Evolutionary conservation across 2,113 vertebrate genomes (phyloP).

Genomic region (Talpa occidentalis): DNA sequence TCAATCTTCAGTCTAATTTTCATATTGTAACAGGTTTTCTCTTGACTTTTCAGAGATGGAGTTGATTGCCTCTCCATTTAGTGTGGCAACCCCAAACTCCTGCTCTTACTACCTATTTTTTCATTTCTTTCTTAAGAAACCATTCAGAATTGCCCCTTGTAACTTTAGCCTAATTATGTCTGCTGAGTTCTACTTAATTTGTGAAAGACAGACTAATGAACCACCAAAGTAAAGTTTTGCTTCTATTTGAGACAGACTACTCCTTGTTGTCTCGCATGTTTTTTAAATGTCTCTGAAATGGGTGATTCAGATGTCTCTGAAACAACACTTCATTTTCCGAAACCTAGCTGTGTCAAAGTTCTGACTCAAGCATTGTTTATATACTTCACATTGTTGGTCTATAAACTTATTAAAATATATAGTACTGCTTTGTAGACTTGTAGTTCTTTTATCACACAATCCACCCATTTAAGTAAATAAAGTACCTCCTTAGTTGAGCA

Average conservation of each 20-base stretch:
- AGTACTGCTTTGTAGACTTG: not conserved
- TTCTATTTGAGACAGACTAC: not conserved
- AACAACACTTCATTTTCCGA: not conserved
- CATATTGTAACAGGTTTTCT: not conserved
- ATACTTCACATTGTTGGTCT: not conserved
- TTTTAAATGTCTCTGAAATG: not conserved
- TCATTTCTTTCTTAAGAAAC: not conserved
- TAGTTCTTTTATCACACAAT: not conserved
- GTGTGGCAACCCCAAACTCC: not conserved
- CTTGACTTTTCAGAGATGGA: not conserved
- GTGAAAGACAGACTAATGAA: not conserved
- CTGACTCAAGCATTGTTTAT: not conserved
- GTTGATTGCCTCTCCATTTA: not conserved
- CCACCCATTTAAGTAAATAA: no score
- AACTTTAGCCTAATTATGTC: not conserved
- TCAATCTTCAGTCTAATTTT: not conserved
- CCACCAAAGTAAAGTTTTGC: not conserved
- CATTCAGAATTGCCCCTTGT: not conserved
- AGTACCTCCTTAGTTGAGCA: no score
- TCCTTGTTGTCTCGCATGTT: not conserved
- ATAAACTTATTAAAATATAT: not conserved
- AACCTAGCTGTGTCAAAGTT: not conserved
- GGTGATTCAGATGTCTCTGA: not conserved
- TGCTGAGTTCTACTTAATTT: not conserved
- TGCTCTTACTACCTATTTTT: not conserved